Base-by-base conservation (phyloP, 1,140 invertebrate species). In the Brachionus asplanchnoidis region DNA sequence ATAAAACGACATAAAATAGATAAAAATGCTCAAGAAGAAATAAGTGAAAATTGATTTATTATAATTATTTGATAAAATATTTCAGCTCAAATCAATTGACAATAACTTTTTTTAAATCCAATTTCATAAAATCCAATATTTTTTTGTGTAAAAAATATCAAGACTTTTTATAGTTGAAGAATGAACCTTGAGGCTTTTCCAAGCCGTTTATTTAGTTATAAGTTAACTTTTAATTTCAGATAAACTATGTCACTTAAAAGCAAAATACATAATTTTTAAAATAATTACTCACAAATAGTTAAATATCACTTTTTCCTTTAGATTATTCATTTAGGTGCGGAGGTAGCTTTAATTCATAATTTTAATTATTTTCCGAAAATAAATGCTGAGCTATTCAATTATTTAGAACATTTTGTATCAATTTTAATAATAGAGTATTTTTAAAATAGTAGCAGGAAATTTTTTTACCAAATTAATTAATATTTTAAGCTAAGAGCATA, bases 11-110 rank as follows among this genome's bases (percentile, higher is more conserved):
- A 20, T 20, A 60, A 60, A 60, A 60, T 53, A 60, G 53, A 60
- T 60, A 60, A 60, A 8, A 60, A 60, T 17, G 8, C n/a, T 60
- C 9, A 20, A 60, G 17, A 60, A 60, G 53, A 60, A 60, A 60
- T 60, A 20, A 60, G 53, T 26, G 3, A 60, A 56, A 60, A 60
- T 60, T 60, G 53, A 60, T 60, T 60, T 60, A 60, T 60, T 60
- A 60, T 60, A 60, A 60, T 60, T 60, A 60, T 60, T 60, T 60
- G 20, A 60, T 60, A 60, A 60, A 60, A 60, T 60, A 60, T 60
- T 60, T 60, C 20, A 60, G n/a, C 20, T 60, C 53, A 23, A 60
- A 23, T 60, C n/a, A 17, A n/a, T 53, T 53, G 14, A 53, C 46
- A 53, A 60, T 60, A 60, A 60, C 53, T 60, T 60, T 60, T 60